Base-by-base conservation (phyloP, 2,113 vertebrate genomes). In the Mesocricetus auratus region DNA sequence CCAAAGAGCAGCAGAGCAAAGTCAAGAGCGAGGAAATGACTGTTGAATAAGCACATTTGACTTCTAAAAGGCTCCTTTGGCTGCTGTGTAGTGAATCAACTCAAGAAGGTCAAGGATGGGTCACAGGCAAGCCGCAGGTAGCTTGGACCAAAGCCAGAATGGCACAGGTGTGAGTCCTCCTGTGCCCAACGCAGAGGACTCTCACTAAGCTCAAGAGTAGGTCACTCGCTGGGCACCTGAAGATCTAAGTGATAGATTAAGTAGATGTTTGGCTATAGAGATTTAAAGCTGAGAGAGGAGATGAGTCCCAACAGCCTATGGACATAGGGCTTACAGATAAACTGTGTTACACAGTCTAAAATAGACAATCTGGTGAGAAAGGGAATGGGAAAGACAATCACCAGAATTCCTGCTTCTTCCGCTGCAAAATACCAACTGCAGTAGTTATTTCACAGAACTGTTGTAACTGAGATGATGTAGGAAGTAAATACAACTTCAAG, bases 41-140 rank as follows among this genome's bases (percentile, higher is more conserved):
- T 22, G 69, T 45, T 42, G 9, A 66, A 17, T 86, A 53, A 86
- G 79, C 0, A 0, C 29, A 87, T 94, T 92, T 94, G 22, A 58
- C 78, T 94, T 90, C 69, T 92, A 79, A 88, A 90, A 87, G 92
- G 56, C 75, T 66, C 50, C 36, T 56, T 86, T 39, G 50, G 69
- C 45, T 66, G 22, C 24, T 81, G 26, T 62, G 7, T 39, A 77
- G 39, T 79, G 7, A 77, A 88, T 77, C 53, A 71, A 79, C 33
- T 66, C 58, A 90, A 90, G 71, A n/a, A 88, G 50, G 58, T 93
- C 95, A 88, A 82, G 47, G 33, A 22, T 53, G 12, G 36, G 16
- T 36, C 85, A 33, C 19, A 39, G 60, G 47, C 53, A 3, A 45
- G 4, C 19, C 39, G 60, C 53, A 1, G 2, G 31, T 1, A n/a